Conservation (phyloP, 2,113 vertebrate species). For the Oncorhynchus kisutch region DNA sequence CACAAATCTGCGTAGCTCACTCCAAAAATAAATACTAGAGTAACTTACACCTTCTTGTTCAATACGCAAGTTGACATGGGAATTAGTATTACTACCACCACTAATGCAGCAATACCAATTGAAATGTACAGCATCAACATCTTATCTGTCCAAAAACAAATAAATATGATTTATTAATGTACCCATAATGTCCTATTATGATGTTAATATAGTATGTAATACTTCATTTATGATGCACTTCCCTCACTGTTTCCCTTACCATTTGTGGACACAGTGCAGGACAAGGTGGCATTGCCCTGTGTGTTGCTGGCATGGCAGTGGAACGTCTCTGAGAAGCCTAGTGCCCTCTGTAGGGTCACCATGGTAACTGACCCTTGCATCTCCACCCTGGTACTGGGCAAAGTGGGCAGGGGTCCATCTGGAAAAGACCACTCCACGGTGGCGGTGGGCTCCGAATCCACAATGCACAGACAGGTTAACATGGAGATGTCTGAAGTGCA, state of each 20-base stretch:
- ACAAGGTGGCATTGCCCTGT: conserved; percentile 31
- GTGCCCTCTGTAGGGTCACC: conserved; percentile 26
- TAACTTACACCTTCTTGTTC: conserved; percentile 54
- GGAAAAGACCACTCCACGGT: conserved; percentile 48
- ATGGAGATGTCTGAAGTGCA: conserved; percentile 41
- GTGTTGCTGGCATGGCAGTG: conserved; percentile 64
- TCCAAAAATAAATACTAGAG: no score
- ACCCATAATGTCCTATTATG: background rate
- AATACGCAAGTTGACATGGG: conserved; percentile 32
- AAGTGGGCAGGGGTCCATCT: conserved; percentile 29
- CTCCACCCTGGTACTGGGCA: conserved; percentile 29
- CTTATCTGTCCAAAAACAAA: conserved; percentile 47
- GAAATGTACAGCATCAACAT: conserved; percentile 27
- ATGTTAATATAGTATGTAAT: background rate
- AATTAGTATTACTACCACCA: conserved; percentile 28
- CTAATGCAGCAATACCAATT: conserved; percentile 9
- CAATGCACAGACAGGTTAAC: conserved; percentile 60
- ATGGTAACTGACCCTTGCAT: conserved; percentile 38
- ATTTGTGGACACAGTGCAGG: conserved; percentile 32
- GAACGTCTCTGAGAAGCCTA: conserved; percentile 33
- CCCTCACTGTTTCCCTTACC: conserved; percentile 25
- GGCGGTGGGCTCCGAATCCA: conserved; percentile 60
- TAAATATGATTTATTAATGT: background rate
- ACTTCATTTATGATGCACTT: background rate
- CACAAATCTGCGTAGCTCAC: background rate